Conservation (phyloP, 2,888 invertebrate species). For the Proisotoma minuta region DNA sequence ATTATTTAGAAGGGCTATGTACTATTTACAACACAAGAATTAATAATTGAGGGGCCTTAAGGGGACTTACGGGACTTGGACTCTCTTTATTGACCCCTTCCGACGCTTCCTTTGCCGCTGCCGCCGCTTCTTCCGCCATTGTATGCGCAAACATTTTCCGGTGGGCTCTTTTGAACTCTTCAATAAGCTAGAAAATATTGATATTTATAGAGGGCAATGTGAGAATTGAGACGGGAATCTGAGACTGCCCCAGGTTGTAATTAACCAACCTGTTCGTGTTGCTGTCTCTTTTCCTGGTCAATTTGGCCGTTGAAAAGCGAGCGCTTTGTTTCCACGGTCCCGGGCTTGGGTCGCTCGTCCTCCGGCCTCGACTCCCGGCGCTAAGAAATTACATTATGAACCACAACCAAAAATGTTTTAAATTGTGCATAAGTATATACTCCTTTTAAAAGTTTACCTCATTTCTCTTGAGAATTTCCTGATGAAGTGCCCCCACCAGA, state of each 20-base stretch:
- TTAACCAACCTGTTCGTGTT: slow-evolving; percentile 62
- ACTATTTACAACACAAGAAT: too few species aligned
- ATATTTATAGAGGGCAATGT: neutral
- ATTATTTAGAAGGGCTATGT: neutral
- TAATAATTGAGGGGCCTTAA: too few species aligned
- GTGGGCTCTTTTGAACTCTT: slow-evolving; percentile 83
- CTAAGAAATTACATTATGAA: slow-evolving; percentile 14
- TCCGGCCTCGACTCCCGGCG: slow-evolving; percentile 37
- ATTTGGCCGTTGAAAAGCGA: slow-evolving; percentile 48
- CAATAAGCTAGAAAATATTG: slow-evolving; percentile 62
- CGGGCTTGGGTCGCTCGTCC: slow-evolving; percentile 39
- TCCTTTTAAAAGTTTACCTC: slow-evolving; percentile 55
- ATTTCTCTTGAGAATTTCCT: slow-evolving; percentile 64
- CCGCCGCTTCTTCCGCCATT: slow-evolving; percentile 21
- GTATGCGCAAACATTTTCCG: slow-evolving; percentile 68
- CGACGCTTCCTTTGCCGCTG: too few species aligned
- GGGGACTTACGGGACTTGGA: too few species aligned
- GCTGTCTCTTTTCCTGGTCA: slow-evolving; percentile 62
- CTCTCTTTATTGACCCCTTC: too few species aligned
- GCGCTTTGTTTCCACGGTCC: slow-evolving; percentile 42
- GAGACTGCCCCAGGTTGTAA: too few species aligned
- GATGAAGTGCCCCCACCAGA: slow-evolving; percentile 65
- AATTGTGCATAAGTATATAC: neutral
- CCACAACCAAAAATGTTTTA: neutral
- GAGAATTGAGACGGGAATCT: neutral